Evolutionary conservation across 1,140 invertebrate genomes (phyloP).

Genomic region (Theocolax elegans): DNA sequence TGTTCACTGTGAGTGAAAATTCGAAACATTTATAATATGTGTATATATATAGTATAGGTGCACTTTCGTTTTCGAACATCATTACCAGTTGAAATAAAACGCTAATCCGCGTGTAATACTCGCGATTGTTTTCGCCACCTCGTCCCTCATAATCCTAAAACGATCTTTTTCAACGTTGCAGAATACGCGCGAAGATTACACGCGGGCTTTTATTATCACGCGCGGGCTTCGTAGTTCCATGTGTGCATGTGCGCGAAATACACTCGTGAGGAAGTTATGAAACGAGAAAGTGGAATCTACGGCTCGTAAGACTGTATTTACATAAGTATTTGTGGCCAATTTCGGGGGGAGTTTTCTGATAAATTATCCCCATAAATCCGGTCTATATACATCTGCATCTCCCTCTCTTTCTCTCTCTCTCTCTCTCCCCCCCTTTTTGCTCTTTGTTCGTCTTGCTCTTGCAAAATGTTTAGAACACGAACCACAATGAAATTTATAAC

Average conservation of each 20-base stretch:
- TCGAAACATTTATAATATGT: too few species aligned
- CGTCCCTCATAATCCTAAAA: not conserved
- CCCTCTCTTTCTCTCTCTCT: not conserved
- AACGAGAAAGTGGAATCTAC: constrained; percentile 30
- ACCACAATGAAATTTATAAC: not conserved
- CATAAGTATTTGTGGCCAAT: constrained; percentile 32
- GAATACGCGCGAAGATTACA: not conserved
- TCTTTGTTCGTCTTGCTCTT: too few species aligned
- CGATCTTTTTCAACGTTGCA: not conserved
- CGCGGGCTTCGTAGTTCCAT: not conserved
- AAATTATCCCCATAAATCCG: constrained; percentile 26
- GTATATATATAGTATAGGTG: too few species aligned
- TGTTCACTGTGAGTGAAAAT: too few species aligned
- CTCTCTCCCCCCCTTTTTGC: not conserved
- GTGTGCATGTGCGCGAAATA: not conserved
- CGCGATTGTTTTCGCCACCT: not conserved
- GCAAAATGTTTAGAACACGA: constrained; percentile 1
- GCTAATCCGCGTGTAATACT: too few species aligned
- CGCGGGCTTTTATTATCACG: not conserved
- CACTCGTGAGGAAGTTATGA: constrained; percentile 14
- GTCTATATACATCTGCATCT: not conserved
- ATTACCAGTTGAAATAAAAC: too few species aligned
- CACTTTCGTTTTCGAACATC: too few species aligned
- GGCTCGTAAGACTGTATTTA: constrained; percentile 20
- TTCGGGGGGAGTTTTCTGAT: constrained; percentile 19